Conservation (phyloP, 2,113 vertebrate genomes). For the Astatoreochromis straeleni region DNA sequence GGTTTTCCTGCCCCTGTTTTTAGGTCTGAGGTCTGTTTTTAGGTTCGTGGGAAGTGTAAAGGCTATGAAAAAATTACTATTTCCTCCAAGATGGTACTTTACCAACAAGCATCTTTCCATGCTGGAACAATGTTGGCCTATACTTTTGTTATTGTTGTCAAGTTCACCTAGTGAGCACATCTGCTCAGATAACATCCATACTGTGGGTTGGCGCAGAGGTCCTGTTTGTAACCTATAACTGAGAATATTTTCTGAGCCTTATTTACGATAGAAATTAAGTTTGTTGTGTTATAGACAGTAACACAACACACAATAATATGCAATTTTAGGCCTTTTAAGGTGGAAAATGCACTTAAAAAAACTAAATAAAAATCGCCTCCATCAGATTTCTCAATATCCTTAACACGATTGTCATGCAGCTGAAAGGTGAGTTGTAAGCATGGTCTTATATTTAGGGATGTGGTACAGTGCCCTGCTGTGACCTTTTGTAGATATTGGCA, state of each 20-base stretch:
- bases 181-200: not conserved
- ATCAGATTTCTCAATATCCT: not conserved
- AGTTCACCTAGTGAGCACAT: not conserved
- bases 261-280: not conserved
- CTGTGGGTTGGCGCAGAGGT: not conserved
- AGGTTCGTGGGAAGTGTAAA: not conserved
- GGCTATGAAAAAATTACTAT: not conserved
- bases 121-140: not conserved
- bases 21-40: not conserved
- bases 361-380: not conserved
- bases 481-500: slow-evolving; percentile 13
- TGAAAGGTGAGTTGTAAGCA: not conserved
- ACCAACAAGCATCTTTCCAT: not conserved
- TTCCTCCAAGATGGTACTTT: not conserved
- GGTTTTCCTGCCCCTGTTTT: not conserved
- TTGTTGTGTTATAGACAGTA: not conserved
- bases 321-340: not conserved
- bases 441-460: slow-evolving; percentile 33
- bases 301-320: not conserved
- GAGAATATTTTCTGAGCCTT: not conserved
- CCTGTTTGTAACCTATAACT: not conserved
- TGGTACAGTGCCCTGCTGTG: not conserved
- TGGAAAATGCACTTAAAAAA: not conserved
- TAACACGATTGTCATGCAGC: not conserved
- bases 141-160: not conserved